Conservation (phyloP, 2,797 vertebrate species). For the Bradypodion ventrale region DNA sequence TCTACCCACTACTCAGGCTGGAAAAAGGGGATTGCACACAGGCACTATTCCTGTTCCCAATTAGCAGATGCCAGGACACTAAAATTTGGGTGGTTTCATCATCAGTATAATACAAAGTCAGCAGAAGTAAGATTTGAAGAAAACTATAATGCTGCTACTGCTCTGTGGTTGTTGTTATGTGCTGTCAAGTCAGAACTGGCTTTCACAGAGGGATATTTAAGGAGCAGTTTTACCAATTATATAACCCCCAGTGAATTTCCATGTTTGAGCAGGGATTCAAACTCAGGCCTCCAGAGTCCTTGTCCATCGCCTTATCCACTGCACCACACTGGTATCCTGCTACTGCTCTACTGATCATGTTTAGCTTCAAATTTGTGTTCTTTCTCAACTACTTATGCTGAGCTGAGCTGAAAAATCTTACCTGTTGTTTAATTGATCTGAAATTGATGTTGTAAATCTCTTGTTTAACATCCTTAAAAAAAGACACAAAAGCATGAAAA, state of each 20-base stretch:
- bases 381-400: neutral
- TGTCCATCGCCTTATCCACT: too few species aligned
- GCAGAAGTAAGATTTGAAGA: neutral
- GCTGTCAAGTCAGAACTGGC: too few species aligned
- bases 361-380: conserved; percentile 16
- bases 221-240: too few species aligned
- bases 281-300: too few species aligned
- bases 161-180: too few species aligned
- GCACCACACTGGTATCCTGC: too few species aligned
- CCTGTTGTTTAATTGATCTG: conserved; percentile 51
- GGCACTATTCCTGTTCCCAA: too few species aligned
- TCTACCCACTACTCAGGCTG: neutral
- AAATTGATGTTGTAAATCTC: conserved; percentile 57
- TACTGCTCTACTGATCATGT: conserved; percentile 11
- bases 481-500: neutral
- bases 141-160: neutral
- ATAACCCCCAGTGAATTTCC: too few species aligned
- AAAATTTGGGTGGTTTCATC: neutral
- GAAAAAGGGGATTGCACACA: neutral
- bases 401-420: conserved; percentile 45
- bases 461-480: conserved; percentile 45
- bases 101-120: neutral
- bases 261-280: too few species aligned
- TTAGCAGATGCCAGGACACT: neutral
- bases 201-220: too few species aligned